Evolutionary conservation across 2,113 vertebrate genomes (phyloP).

Genomic region (Passer montanus): DNA sequence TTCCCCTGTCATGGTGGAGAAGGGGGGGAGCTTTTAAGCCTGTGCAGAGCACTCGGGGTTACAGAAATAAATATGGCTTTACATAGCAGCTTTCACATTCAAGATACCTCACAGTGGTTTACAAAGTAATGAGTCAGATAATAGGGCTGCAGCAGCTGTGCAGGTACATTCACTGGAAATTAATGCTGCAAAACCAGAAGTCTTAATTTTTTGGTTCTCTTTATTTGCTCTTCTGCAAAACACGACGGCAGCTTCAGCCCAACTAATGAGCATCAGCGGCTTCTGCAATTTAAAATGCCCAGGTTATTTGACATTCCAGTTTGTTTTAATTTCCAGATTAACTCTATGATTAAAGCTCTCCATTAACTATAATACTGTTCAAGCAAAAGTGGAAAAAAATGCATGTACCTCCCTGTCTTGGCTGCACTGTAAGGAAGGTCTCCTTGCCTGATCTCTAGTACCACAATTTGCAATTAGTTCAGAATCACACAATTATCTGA

Average conservation of each 20-base stretch:
- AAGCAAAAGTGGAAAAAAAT: background rate
- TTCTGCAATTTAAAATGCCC: constrained; percentile 5
- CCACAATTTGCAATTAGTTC: background rate
- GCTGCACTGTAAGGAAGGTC: background rate
- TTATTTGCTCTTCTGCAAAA: constrained; percentile 25
- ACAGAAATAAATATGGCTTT: constrained; percentile 32
- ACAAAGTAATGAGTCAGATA: constrained; percentile 46
- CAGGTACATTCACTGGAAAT: background rate
- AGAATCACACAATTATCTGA: background rate
- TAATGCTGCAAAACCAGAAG: background rate
- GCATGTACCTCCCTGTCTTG: background rate
- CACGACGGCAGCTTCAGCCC: background rate
- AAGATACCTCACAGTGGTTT: background rate
- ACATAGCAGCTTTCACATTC: constrained; percentile 20
- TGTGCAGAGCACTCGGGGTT: background rate
- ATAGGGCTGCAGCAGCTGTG: constrained; percentile 14
- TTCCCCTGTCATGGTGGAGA: background rate
- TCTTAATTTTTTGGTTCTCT: background rate
- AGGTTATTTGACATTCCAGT: background rate
- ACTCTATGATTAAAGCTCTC: constrained; percentile 25
- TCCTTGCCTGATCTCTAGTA: background rate
- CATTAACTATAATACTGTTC: background rate
- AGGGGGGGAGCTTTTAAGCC: constrained; percentile 32
- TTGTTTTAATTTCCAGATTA: constrained; percentile 41
- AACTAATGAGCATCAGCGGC: background rate